Evolutionary conservation across 1,140 invertebrate species (phyloP).

Genomic region (Globodera ellingtonae): DNA sequence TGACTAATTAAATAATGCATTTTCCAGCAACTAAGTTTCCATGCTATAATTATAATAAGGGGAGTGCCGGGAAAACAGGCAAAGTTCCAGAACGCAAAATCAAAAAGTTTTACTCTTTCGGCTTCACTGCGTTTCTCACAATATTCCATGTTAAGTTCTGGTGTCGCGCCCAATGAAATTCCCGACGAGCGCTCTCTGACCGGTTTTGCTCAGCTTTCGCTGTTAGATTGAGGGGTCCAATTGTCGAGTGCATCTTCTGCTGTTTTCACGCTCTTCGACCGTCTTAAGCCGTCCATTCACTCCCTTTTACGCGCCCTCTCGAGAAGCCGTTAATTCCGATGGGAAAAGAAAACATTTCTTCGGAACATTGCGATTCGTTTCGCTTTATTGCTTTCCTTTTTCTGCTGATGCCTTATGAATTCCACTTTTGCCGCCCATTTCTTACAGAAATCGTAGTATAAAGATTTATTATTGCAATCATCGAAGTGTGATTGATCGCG

Average conservation of each 20-base stretch:
- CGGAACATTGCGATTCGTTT: not conserved
- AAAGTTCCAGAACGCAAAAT: too few species aligned
- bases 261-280: too few species aligned
- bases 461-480: not conserved
- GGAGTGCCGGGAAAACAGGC: too few species aligned
- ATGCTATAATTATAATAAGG: too few species aligned
- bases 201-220: slow-evolving; percentile 91
- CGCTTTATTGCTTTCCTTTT: not conserved
- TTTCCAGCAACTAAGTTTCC: too few species aligned
- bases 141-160: slow-evolving; percentile 74
- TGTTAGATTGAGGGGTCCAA: slow-evolving; percentile 46
- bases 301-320: not conserved
- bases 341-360: not conserved
- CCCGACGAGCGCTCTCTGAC: slow-evolving; percentile 89
- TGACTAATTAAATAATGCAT: not conserved
- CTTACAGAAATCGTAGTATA: not conserved
- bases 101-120: too few species aligned
- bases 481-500: not conserved
- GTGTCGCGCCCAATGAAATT: slow-evolving; percentile 78
- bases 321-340: too few species aligned
- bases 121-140: not conserved
- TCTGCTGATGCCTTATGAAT: slow-evolving; percentile 2
- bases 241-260: not conserved
- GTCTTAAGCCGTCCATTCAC: not conserved
- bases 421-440: not conserved